These are phyloP conservation scores for Vidua chalybeata DNA, from an alignment of 2,113 vertebrate genomes.

Conservation along the genomic window DNA sequence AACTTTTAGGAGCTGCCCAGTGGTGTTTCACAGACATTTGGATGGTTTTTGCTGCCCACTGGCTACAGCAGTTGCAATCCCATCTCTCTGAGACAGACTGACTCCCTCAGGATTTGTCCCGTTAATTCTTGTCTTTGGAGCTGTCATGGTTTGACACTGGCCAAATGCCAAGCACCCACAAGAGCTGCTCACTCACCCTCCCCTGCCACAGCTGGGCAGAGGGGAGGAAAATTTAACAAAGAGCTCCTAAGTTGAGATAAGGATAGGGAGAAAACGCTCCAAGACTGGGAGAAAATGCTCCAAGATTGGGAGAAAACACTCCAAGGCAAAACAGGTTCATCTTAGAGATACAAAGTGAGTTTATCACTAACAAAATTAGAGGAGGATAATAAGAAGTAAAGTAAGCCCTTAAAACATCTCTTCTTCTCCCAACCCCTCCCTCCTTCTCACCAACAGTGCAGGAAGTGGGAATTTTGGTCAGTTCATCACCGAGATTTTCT, in stretches of 20 bases:
- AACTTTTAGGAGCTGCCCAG: not conserved
- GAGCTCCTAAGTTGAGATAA: not conserved
- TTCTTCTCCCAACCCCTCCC: not conserved
- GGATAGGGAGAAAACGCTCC: not conserved
- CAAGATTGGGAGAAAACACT: not conserved
- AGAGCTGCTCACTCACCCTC: not conserved
- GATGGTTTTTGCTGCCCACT: not conserved
- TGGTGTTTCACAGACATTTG: not conserved
- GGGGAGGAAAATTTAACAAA: not conserved
- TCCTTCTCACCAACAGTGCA: rapidly evolving
- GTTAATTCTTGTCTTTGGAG: not conserved
- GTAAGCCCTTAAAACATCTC: not conserved
- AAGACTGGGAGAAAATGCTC: not conserved
- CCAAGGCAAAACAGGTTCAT: not conserved
- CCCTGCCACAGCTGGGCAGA: not conserved
- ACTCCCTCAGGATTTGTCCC: not conserved
- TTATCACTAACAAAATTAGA: not conserved
- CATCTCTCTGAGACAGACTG: not conserved
- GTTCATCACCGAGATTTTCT: not conserved
- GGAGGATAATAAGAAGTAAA: not conserved
- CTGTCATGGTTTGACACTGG: not conserved
- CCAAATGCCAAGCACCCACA: not conserved
- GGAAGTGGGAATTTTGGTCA: not conserved
- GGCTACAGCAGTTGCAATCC: not conserved
- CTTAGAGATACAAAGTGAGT: not conserved